A percentile compares a stretch with the other conserved stretches of the same genome.
These are phyloP conservation scores for Globodera ellingtonae DNA, from an alignment of 1,140 invertebrate genomes.

Conservation along the genomic window DNA sequence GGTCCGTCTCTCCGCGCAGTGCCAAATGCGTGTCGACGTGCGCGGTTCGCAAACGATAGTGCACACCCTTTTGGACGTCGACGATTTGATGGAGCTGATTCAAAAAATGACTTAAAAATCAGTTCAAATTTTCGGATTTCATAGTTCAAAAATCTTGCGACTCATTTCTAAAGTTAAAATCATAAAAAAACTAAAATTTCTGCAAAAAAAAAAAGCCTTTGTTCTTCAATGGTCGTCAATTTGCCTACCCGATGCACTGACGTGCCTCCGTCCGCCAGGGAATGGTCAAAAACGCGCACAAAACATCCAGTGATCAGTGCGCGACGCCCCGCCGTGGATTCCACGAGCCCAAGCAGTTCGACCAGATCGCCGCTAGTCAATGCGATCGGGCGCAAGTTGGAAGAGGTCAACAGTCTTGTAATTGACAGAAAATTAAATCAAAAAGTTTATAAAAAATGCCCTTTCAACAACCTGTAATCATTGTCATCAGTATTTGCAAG, in stretches of 20 bases:
- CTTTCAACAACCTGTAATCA: neutral
- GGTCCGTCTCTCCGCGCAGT: neutral
- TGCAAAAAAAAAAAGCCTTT: too few species aligned
- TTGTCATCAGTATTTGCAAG: neutral
- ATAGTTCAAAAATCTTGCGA: too few species aligned
- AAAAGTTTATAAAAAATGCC: too few species aligned
- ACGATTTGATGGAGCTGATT: neutral
- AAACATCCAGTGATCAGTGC: neutral
- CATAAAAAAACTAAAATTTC: too few species aligned
- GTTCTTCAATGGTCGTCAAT: neutral
- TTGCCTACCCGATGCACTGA: neutral
- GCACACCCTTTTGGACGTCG: neutral
- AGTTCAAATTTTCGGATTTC: too few species aligned
- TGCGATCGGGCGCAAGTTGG: neutral
- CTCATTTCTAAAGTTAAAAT: too few species aligned
- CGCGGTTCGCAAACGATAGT: neutral
- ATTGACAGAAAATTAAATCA: too few species aligned
- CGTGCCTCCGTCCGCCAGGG: neutral
- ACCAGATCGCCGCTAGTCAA: neutral
- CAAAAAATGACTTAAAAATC: neutral
- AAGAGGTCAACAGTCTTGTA: neutral
- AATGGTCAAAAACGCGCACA: neutral
- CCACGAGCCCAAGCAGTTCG: neutral
- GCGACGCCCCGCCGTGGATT: neutral
- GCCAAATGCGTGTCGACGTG: neutral